Evolutionary conservation across 1,140 invertebrate genomes (phyloP).

Genomic region (Mycetomoellerius zeteki): DNA sequence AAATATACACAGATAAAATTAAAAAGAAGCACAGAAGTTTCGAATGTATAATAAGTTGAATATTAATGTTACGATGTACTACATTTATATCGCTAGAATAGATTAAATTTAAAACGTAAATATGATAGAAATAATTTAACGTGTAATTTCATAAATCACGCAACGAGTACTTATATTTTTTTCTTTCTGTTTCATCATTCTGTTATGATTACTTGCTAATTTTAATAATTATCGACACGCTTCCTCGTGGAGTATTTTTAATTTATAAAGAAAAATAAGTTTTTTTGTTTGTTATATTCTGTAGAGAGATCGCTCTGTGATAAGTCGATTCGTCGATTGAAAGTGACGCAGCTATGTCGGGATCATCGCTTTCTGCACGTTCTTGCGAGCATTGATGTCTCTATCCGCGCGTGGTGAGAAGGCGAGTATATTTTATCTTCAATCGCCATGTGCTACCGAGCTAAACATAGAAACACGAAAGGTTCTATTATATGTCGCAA

Average conservation of each 20-base stretch:
- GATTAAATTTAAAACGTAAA: not conserved
- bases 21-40: not conserved
- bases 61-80: not conserved
- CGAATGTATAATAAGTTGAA: not conserved
- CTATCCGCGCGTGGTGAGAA: slow-evolving; percentile 59
- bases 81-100: not conserved
- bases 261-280: not conserved
- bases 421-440: slow-evolving; percentile 57
- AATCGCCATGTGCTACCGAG: slow-evolving; percentile 55
- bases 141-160: not conserved
- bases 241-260: not conserved
- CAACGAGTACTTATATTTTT: not conserved
- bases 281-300: not conserved
- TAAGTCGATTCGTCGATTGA: slow-evolving; percentile 1
- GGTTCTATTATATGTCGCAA: slow-evolving; percentile 10
- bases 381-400: slow-evolving; percentile 80
- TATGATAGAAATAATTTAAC: not conserved
- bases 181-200: not conserved
- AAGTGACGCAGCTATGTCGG: slow-evolving; percentile 66
- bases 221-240: not conserved
- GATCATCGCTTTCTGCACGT: slow-evolving; percentile 71
- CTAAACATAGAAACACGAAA: slow-evolving; percentile 40
- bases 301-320: not conserved
- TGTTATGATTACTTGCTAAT: not conserved
- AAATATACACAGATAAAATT: not conserved